A percentile compares a stretch with the other conserved stretches of the same genome.
Conservation (phyloP, 2,113 vertebrate species). For the Petrocephalus microphthalmus region DNA sequence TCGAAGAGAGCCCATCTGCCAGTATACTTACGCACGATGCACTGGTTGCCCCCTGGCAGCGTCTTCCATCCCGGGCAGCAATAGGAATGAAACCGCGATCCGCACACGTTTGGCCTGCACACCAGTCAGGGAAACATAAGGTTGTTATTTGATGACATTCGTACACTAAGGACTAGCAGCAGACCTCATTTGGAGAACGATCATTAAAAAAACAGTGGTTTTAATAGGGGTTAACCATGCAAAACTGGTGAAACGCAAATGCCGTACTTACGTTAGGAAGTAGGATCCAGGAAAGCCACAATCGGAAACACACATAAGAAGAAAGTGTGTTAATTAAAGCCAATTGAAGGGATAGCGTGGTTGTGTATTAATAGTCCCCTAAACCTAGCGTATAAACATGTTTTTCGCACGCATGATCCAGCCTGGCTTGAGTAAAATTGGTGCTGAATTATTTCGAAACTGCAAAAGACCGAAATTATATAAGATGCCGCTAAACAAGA, state of each 20-base stretch:
- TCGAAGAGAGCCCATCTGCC: conserved; percentile 24
- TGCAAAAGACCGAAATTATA: neutral
- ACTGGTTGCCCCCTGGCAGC: conserved; percentile 65
- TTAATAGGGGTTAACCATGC: neutral
- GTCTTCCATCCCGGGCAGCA: conserved; percentile 73
- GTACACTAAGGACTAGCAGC: neutral
- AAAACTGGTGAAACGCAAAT: neutral
- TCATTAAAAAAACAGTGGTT: neutral
- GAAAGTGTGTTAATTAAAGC: neutral
- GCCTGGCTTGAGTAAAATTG: neutral
- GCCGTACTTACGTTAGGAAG: neutral
- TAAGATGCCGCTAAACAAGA: neutral
- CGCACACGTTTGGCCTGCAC: conserved; percentile 70
- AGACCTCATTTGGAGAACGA: neutral
- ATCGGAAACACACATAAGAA: neutral
- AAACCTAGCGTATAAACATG: neutral
- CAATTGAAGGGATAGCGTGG: neutral
- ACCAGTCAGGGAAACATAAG: conserved; percentile 11
- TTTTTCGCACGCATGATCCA: neutral
- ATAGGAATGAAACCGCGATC: conserved; percentile 65
- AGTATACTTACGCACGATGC: conserved; percentile 67
- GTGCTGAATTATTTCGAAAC: neutral
- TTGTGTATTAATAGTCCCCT: neutral
- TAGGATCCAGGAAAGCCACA: neutral
- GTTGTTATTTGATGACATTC: neutral